Conservation (phyloP, 2,113 vertebrate genomes). For the Vidua macroura region DNA sequence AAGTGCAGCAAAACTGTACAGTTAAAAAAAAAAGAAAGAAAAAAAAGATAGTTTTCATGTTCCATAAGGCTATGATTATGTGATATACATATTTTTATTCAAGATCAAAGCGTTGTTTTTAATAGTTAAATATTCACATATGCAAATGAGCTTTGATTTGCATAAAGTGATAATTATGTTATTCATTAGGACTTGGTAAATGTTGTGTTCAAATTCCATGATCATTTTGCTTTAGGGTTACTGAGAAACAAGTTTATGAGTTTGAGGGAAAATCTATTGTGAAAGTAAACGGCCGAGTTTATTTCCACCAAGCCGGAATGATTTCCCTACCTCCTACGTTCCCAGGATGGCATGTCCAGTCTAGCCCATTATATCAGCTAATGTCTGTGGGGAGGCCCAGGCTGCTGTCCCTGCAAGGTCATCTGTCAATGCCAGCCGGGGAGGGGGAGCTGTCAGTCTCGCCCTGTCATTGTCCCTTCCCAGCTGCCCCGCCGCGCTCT, state of each 20-base stretch:
- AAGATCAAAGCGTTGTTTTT: slow-evolving; percentile 68
- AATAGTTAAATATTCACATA: slow-evolving; percentile 72
- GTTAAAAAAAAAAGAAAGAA: background rate
- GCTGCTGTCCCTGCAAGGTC: slow-evolving; percentile 64
- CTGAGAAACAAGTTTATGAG: slow-evolving; percentile 45
- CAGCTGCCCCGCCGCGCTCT: background rate
- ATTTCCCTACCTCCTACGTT: slow-evolving; percentile 34
- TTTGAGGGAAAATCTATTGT: slow-evolving; percentile 53
- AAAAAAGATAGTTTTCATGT: slow-evolving; percentile 51
- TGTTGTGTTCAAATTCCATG: slow-evolving; percentile 63
- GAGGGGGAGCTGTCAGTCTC: slow-evolving; percentile 62
- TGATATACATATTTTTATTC: slow-evolving; percentile 71
- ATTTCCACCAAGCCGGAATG: background rate
- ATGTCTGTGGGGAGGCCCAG: slow-evolving; percentile 44
- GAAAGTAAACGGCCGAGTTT: slow-evolving; percentile 4
- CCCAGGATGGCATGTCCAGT: slow-evolving; percentile 36
- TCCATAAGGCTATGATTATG: slow-evolving; percentile 72
- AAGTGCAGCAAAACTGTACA: background rate
- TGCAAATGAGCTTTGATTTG: slow-evolving; percentile 59
- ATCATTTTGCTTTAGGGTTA: slow-evolving; percentile 67
- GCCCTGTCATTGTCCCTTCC: slow-evolving; percentile 6
- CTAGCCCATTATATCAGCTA: slow-evolving; percentile 51
- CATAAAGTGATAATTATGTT: slow-evolving; percentile 73
- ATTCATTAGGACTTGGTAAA: slow-evolving; percentile 70
- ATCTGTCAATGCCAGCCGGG: slow-evolving; percentile 66